Conservation (phyloP, 2,113 vertebrate genomes). For the Otis tarda region DNA sequence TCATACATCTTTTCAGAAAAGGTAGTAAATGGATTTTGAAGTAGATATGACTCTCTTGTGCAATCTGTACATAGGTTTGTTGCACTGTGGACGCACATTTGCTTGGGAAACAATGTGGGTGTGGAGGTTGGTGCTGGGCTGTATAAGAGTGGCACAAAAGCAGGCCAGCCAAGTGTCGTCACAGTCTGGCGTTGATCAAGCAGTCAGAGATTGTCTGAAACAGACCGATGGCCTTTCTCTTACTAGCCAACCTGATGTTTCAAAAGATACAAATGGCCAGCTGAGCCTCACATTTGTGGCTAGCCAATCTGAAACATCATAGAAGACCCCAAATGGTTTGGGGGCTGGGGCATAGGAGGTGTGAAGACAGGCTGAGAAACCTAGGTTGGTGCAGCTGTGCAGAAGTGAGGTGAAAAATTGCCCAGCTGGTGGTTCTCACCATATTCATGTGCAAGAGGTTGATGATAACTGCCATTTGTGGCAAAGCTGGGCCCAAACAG, state of each 20-base stretch:
- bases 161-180: neutral
- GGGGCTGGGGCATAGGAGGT: neutral
- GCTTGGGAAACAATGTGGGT: neutral
- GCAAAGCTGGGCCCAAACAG: neutral
- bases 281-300: rapidly evolving
- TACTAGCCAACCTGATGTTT: neutral
- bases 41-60: neutral
- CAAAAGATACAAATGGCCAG: neutral
- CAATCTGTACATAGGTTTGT: neutral
- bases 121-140: neutral
- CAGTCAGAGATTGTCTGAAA: neutral
- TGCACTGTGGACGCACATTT: rapidly evolving
- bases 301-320: neutral
- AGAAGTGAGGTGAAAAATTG: neutral
- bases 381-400: neutral
- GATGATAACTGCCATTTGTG: neutral
- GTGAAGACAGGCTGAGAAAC: neutral
- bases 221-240: neutral
- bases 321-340: neutral
- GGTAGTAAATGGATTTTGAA: neutral
- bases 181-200: neutral
- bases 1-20: neutral
- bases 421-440: neutral
- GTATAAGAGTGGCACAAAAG: neutral
- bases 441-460: neutral